Evolutionary conservation across 2,797 vertebrate species (phyloP).

Genomic region (Melanotaenia trifasciata): DNA sequence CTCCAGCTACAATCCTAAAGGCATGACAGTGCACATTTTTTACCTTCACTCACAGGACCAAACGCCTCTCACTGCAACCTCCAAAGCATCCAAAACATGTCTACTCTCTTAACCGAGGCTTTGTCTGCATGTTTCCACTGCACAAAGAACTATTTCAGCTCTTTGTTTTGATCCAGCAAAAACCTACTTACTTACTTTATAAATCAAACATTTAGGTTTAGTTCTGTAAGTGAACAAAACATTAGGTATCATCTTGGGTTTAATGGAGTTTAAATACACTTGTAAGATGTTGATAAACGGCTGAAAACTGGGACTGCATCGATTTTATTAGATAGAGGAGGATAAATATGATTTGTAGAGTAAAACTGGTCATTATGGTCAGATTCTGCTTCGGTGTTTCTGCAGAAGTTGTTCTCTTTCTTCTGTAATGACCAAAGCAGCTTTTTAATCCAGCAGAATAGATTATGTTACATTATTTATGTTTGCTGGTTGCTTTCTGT

Average conservation of each 20-base stretch:
- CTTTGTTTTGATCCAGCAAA: too few species aligned
- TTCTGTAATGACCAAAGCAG: conserved; percentile 19
- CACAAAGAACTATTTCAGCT: too few species aligned
- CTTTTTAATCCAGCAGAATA: conserved; percentile 26
- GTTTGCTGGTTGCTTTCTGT: conserved; percentile 4
- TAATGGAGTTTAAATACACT: too few species aligned
- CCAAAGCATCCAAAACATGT: background rate
- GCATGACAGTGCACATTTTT: conserved; percentile 2
- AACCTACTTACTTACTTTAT: too few species aligned
- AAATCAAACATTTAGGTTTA: too few species aligned
- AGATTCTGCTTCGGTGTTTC: too few species aligned
- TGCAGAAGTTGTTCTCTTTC: background rate
- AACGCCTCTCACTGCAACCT: background rate
- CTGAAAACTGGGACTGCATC: too few species aligned
- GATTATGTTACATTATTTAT: too few species aligned
- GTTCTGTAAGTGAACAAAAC: too few species aligned
- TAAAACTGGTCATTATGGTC: background rate
- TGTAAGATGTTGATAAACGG: too few species aligned
- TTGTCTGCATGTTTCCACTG: too few species aligned
- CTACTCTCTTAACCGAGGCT: background rate
- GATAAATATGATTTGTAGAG: background rate
- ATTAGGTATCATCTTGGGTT: too few species aligned
- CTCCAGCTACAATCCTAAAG: background rate
- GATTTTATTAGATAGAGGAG: background rate
- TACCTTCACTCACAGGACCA: background rate